Evolutionary conservation across 2,888 invertebrate genomes (phyloP).

Genomic region (Amblyjoppa proteus): DNA sequence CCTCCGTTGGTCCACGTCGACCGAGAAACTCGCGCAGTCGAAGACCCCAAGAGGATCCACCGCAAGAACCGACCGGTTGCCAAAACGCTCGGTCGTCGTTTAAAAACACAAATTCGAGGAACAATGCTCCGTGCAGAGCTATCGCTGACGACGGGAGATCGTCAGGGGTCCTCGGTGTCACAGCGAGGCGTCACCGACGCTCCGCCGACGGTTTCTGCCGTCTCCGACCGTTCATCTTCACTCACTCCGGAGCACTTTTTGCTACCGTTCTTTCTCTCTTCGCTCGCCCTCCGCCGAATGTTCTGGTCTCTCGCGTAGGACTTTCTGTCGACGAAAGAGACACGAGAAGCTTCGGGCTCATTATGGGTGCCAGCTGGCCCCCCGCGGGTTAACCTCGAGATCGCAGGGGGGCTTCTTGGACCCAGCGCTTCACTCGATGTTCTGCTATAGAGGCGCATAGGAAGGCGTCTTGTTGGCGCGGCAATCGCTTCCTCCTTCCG

Average conservation of each 20-base stretch:
- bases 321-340: slow-evolving; percentile 47
- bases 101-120: slow-evolving; percentile 82
- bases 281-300: slow-evolving; percentile 12
- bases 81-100: slow-evolving; percentile 76
- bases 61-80: slow-evolving; percentile 78
- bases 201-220: neutral
- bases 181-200: slow-evolving; percentile 59
- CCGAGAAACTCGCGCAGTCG: neutral
- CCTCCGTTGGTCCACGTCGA: slow-evolving; percentile 14
- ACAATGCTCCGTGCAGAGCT: slow-evolving; percentile 79
- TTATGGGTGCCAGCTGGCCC: slow-evolving; percentile 82
- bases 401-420: slow-evolving; percentile 75
- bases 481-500: slow-evolving; percentile 66
- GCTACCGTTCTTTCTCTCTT: slow-evolving; percentile 42
- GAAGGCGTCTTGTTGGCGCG: slow-evolving; percentile 64
- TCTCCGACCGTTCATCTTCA: slow-evolving; percentile 7
- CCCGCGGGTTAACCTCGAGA: slow-evolving; percentile 78
- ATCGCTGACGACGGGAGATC: slow-evolving; percentile 79
- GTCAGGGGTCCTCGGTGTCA: slow-evolving; percentile 49
- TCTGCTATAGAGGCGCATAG: slow-evolving; percentile 9
- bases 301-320: slow-evolving; percentile 53
- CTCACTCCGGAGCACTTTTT: slow-evolving; percentile 39
- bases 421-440: slow-evolving; percentile 9
- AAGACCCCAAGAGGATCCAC: slow-evolving; percentile 59
- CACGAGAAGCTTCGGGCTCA: slow-evolving; percentile 74